A percentile compares a stretch with the other conserved stretches of the same genome.
These are phyloP conservation scores for Aquatica leii DNA, from an alignment of 2,888 invertebrate genomes.

Conservation along the genomic window DNA sequence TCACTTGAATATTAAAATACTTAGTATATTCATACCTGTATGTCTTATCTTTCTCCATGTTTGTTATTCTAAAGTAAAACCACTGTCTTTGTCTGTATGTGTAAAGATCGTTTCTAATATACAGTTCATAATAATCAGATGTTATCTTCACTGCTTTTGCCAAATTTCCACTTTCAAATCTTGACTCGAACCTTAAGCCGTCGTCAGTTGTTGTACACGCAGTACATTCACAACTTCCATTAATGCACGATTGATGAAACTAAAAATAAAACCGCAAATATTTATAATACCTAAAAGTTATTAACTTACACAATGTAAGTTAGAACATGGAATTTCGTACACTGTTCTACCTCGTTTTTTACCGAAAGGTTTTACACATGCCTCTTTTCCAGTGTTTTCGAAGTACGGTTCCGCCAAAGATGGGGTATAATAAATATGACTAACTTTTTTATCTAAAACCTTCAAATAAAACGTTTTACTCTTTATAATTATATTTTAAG, in stretches of 20 bases:
- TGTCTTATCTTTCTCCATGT: conserved; percentile 79
- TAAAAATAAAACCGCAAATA: conserved; percentile 57
- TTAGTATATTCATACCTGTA: conserved; percentile 88
- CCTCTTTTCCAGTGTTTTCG: conserved; percentile 77
- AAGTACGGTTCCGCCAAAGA: conserved; percentile 83
- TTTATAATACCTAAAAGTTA: neutral
- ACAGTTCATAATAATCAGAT: conserved; percentile 89
- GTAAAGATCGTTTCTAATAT: conserved; percentile 85
- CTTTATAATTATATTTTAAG: neutral
- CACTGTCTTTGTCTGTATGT: conserved; percentile 93
- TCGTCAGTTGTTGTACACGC: conserved; percentile 68
- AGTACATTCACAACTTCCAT: conserved; percentile 75
- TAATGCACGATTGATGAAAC: conserved; percentile 85
- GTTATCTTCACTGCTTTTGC: conserved; percentile 90
- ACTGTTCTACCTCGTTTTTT: conserved; percentile 86
- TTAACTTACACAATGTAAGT: conserved; percentile 84
- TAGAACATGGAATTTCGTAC: conserved; percentile 86
- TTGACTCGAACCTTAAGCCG: conserved; percentile 85
- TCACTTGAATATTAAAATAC: too few species aligned
- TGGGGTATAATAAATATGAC: conserved; percentile 78
- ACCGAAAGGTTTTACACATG: conserved; percentile 84
- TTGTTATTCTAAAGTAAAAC: conserved; percentile 92
- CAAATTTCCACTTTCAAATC: conserved; percentile 94
- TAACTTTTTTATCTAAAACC: conserved; percentile 84
- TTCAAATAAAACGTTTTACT: conserved; percentile 56